Evolutionary conservation across 2,888 invertebrate genomes (phyloP).

Genomic region (Pandemis corylana): DNA sequence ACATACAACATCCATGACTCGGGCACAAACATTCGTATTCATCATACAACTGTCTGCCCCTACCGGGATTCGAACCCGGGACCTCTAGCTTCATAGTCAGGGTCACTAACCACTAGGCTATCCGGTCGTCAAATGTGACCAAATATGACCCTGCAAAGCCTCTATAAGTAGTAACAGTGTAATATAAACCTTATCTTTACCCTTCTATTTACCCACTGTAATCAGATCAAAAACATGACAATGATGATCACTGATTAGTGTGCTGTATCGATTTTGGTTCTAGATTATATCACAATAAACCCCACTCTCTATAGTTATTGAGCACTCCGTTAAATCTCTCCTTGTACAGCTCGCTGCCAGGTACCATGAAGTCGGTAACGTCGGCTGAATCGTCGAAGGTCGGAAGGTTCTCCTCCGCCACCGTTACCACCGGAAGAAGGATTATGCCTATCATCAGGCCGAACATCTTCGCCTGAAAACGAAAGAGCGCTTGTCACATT

Average conservation of each 20-base stretch:
- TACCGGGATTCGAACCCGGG: too few species aligned
- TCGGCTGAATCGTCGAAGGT: slow-evolving; percentile 50
- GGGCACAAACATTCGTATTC: too few species aligned
- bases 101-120: too few species aligned
- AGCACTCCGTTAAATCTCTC: slow-evolving; percentile 56
- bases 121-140: too few species aligned
- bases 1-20: too few species aligned
- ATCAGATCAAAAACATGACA: too few species aligned
- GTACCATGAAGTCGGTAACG: slow-evolving; percentile 50
- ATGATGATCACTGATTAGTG: not conserved
- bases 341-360: slow-evolving; percentile 58
- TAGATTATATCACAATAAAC: slow-evolving; percentile 12
- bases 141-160: too few species aligned
- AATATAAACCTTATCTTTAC: too few species aligned
- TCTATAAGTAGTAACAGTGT: too few species aligned
- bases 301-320: slow-evolving; percentile 35
- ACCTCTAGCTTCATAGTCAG: too few species aligned
- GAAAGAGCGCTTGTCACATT: not conserved
- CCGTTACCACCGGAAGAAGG: slow-evolving; percentile 65
- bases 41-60: too few species aligned
- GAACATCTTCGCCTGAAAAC: slow-evolving; percentile 56
- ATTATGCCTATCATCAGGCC: slow-evolving; percentile 54
- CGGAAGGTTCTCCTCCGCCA: slow-evolving; percentile 63
- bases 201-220: too few species aligned
- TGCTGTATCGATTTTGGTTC: not conserved